These are phyloP conservation scores for Stenichneumon culpator DNA, from an alignment of 2,888 invertebrate species.

Conservation along the genomic window DNA sequence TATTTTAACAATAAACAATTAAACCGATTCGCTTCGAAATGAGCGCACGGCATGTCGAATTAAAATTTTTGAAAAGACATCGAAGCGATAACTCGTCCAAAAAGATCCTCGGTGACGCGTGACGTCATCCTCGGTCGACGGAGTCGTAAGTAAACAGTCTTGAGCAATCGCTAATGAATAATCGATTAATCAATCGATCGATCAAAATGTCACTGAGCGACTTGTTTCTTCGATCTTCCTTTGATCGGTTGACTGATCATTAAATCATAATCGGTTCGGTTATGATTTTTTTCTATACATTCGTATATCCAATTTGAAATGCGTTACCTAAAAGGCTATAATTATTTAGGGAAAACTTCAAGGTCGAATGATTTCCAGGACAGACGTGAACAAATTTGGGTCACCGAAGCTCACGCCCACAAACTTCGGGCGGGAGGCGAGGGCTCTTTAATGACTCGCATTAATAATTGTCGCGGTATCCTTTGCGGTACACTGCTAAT, in stretches of 20 bases:
- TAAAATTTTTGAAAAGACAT: too few relatives aligned
- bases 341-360: background rate
- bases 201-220: background rate
- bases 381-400: constrained; percentile 45
- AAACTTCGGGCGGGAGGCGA: constrained; percentile 12
- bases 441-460: constrained; percentile 39
- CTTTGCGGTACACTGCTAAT: constrained; percentile 14
- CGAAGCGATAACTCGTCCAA: too few relatives aligned
- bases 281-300: background rate
- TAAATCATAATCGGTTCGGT: background rate
- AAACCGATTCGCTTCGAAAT: background rate
- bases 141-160: background rate
- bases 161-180: background rate
- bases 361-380: constrained; percentile 33
- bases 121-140: background rate
- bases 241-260: background rate
- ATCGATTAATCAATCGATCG: background rate
- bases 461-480: constrained; percentile 55
- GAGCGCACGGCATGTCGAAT: background rate
- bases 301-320: background rate
- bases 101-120: background rate
- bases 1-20: background rate
- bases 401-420: constrained; percentile 55
- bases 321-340: background rate
- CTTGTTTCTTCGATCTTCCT: background rate